Evolutionary conservation across 2,797 vertebrate species (phyloP).

Genomic region (Emydoidea blandingii): DNA sequence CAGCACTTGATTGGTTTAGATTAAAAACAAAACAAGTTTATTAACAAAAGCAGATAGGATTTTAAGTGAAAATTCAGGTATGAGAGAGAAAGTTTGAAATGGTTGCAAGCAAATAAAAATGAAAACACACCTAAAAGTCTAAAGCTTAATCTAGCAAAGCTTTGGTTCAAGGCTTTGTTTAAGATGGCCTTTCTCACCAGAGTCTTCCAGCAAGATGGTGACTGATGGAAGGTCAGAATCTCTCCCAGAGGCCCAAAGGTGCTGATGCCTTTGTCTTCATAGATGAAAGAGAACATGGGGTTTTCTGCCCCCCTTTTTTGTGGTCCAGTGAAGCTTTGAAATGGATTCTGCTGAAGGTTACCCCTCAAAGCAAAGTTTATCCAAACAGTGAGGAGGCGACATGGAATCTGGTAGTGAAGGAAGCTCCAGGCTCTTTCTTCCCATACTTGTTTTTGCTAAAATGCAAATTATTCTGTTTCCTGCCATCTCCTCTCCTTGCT

Average conservation of each 20-base stretch:
- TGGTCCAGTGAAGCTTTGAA: too few species aligned
- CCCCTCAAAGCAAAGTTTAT: too few species aligned
- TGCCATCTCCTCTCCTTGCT: too few species aligned
- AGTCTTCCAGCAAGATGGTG: neutral
- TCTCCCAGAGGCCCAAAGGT: neutral
- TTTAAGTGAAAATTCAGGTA: neutral
- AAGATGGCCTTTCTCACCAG: neutral
- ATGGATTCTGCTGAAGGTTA: too few species aligned
- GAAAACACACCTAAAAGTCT: neutral
- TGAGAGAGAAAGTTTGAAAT: neutral
- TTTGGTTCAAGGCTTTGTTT: neutral
- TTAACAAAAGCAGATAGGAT: neutral
- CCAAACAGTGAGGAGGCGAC: too few species aligned
- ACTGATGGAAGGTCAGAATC: neutral
- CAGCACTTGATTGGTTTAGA: too few species aligned
- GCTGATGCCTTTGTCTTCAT: neutral
- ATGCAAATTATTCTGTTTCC: too few species aligned
- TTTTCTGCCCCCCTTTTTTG: too few species aligned
- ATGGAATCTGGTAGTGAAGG: too few species aligned
- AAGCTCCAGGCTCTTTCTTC: too few species aligned
- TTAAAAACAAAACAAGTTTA: too few species aligned
- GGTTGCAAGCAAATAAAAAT: neutral
- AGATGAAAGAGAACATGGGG: neutral
- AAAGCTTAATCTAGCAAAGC: neutral
- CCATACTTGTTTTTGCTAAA: too few species aligned